These are phyloP conservation scores for Drosophila mayri DNA, from an alignment of 1,140 invertebrate species.

Conservation along the genomic window DNA sequence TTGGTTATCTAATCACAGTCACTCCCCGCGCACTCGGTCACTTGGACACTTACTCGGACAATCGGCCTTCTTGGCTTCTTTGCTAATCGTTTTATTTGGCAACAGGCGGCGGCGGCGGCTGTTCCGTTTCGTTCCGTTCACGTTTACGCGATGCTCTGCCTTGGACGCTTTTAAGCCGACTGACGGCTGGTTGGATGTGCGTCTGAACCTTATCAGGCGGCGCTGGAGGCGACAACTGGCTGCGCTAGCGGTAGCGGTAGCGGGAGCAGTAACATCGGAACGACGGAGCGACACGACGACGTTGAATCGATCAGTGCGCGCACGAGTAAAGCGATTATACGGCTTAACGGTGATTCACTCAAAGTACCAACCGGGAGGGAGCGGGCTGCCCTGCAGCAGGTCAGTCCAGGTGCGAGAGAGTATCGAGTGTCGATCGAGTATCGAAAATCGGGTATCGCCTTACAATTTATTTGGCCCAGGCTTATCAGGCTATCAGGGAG, in stretches of 20 bases:
- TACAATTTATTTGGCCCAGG: slow-evolving; percentile 23
- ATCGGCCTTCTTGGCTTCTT: slow-evolving; percentile 22
- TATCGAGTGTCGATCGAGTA: slow-evolving; percentile 3
- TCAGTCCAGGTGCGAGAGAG: slow-evolving; percentile 18
- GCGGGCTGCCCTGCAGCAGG: slow-evolving; percentile 31
- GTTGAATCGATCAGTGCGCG: slow-evolving; percentile 76
- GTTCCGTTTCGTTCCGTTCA: slow-evolving; percentile 41
- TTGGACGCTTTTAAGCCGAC: slow-evolving; percentile 73
- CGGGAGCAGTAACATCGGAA: slow-evolving; percentile 29
- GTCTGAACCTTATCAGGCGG: slow-evolving; percentile 81
- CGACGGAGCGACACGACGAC: slow-evolving; percentile 37
- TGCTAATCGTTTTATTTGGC: slow-evolving; percentile 22
- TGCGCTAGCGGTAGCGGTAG: slow-evolving; percentile 3
- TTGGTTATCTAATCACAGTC: slow-evolving; percentile 70
- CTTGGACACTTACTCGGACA: slow-evolving; percentile 40
- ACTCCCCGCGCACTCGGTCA: slow-evolving; percentile 45
- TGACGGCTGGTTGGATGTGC: slow-evolving; percentile 73
- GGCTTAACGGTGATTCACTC: slow-evolving; percentile 73
- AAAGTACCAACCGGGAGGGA: slow-evolving; percentile 32
- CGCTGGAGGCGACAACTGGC: slow-evolving; percentile 36
- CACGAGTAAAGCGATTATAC: slow-evolving; percentile 76
- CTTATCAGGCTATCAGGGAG: slow-evolving; percentile 41
- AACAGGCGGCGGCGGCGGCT: slow-evolving; percentile 29
- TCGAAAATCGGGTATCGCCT: slow-evolving; percentile 20
- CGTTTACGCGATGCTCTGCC: slow-evolving; percentile 66